Evolutionary conservation across 2,888 invertebrate genomes (phyloP), one percentile per base, ranked within the genome.

Genomic region (Parnassius mnemosyne): DNA sequence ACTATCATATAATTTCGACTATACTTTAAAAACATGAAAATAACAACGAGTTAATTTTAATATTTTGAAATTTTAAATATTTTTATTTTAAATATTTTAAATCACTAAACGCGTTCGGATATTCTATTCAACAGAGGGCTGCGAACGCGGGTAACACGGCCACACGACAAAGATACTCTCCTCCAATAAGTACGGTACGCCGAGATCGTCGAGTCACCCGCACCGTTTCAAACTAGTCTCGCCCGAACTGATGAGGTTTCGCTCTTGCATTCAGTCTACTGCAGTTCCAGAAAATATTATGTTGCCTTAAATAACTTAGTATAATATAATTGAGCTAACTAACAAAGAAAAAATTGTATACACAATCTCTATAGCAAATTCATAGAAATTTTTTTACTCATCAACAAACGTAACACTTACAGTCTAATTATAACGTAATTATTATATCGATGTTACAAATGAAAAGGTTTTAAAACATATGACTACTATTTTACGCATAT

Each of bases 81-180:
- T 13, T 13, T 7, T 13, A 16, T 9, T 13, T 46, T 20, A 20
- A 46, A 49, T 54, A 44, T 44, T 69, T 68, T 67, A 67, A 68
- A 69, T 66, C 66, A 65, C 58, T 63, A 67, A 60, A 59, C 63
- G 60, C 66, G 69, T 69, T 70, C 71, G 67, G 65, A 71, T 70
- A 68, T 66, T 66, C 68, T 61, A 63, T 66, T 68, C 52, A 47
- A 47, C 67, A 56, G 63, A 60, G 67, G 63, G 66, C 67, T 25
- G 55, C 10, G 25, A 20, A 63, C 63, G 60, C 67, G 65, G 59
- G 67, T 16, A 20, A 63, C 63, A 59, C 67, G 65, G 59, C 67
- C 69, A 65, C 68, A 68, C 71, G 67, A 59, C 65, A 70, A 66
- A 67, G 62, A 70, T 64, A 69, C 70, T 68, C 66, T 66, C 67